A percentile compares a stretch with the other conserved stretches of the same genome.
Conservation (phyloP, 2,888 invertebrate species). For the Timema podura region DNA sequence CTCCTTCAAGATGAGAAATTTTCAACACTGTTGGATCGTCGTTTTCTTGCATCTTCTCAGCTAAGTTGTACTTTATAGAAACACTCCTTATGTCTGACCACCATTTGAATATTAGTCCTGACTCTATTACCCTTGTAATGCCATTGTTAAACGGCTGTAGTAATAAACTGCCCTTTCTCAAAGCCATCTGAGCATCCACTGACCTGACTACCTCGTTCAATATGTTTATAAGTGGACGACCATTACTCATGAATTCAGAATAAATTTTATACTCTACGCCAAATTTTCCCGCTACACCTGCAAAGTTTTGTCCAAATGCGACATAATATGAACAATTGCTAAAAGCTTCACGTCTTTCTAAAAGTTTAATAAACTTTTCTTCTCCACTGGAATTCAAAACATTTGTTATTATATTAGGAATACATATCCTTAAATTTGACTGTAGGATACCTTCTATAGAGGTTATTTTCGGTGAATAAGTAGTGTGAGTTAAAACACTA, state of each 20-base stretch:
- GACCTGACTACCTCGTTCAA: neutral
- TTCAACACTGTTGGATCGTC: neutral
- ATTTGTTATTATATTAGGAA: neutral
- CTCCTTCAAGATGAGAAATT: neutral
- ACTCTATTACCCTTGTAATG: neutral
- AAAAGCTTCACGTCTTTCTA: neutral
- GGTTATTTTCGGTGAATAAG: neutral
- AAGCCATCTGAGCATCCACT: neutral
- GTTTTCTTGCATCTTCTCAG: neutral
- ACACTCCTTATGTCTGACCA: neutral
- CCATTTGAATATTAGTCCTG: neutral
- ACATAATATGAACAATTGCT: neutral
- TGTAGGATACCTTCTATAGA: neutral
- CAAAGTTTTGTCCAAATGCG: neutral
- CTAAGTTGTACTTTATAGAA: neutral
- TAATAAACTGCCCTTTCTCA: neutral
- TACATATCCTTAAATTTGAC: neutral
- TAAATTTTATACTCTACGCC: too few species aligned
- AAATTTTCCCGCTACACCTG: too few species aligned
- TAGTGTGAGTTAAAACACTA: neutral
- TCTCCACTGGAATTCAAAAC: slow-evolving; percentile 7
- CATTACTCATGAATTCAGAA: neutral
- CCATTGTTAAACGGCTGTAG: neutral
- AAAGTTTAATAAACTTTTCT: neutral
- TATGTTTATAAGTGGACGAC: neutral